phyloP scores from a whole-genome alignment of 2,888 invertebrate genomes.

The Hypselothyrea guttata region DNA sequence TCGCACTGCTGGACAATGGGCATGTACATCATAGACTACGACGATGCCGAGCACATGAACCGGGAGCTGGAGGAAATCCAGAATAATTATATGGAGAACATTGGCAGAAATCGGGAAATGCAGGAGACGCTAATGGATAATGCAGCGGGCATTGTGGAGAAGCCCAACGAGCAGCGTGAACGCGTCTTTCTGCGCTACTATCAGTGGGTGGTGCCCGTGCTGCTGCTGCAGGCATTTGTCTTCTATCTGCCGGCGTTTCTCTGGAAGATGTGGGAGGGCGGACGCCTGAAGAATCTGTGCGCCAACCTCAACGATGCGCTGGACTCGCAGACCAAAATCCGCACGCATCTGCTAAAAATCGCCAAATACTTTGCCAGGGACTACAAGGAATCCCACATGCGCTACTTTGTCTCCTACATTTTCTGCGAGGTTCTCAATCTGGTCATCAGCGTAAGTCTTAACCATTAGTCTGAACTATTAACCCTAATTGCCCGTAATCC shows the following conservation, averaged over 20 bases:
- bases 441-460: conserved; percentile 86
- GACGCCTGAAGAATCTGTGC: conserved; percentile 82
- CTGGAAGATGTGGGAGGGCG: conserved; percentile 82
- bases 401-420: conserved; percentile 86
- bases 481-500: background rate
- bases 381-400: conserved; percentile 76
- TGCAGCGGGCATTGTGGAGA: conserved; percentile 6
- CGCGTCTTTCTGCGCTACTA: conserved; percentile 80
- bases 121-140: conserved; percentile 36
- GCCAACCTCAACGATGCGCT: conserved; percentile 72
- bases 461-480: no score
- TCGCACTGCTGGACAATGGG: conserved; percentile 92
- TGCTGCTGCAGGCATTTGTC: conserved; percentile 76
- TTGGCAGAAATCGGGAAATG: conserved; percentile 68
- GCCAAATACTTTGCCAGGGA: conserved; percentile 75
- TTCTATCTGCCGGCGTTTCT: conserved; percentile 80
- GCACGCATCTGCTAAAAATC: conserved; percentile 62
- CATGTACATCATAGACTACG: conserved; percentile 84
- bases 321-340: conserved; percentile 50
- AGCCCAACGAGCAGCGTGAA: conserved; percentile 19
- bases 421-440: conserved; percentile 90
- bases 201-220: conserved; percentile 80
- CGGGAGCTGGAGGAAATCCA: conserved; percentile 15
- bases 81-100: conserved; percentile 58
- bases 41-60: conserved; percentile 6